phyloP scores from a whole-genome alignment of 1,140 invertebrate genomes.

The Meteorus sp. region DNA sequence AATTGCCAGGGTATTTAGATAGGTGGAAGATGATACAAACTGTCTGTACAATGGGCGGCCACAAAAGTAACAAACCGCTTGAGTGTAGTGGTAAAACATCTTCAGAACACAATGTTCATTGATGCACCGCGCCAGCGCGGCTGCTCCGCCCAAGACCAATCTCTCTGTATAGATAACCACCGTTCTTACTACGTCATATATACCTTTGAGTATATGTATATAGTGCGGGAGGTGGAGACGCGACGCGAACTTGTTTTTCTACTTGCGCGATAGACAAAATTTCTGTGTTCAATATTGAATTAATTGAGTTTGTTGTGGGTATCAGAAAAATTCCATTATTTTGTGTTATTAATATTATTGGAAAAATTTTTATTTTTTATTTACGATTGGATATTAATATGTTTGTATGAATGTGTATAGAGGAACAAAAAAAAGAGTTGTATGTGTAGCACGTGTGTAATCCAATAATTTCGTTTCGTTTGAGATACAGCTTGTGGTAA shows the following conservation, averaged over 20 bases:
- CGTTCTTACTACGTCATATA: constrained; percentile 9
- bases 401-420: too few species aligned
- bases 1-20: too few species aligned
- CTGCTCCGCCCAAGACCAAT: constrained; percentile 18
- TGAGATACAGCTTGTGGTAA: constrained; percentile 38
- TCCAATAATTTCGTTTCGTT: constrained; percentile 45
- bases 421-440: constrained; percentile 4
- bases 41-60: too few species aligned
- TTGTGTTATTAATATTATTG: too few species aligned
- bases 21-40: too few species aligned
- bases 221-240: constrained; percentile 23
- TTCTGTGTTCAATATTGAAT: too few species aligned
- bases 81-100: not conserved
- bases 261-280: constrained; percentile 26
- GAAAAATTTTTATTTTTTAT: too few species aligned
- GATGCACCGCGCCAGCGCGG: constrained; percentile 17
- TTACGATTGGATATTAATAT: too few species aligned
- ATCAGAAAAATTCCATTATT: too few species aligned
- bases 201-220: not conserved
- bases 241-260: constrained; percentile 25
- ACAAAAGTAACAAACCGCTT: not conserved
- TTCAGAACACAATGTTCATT: constrained; percentile 8
- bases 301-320: too few species aligned
- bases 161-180: not conserved
- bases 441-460: constrained; percentile 36